Evolutionary conservation across 2,113 vertebrate species (phyloP).

Genomic region (Zosterops hypoxanthus): DNA sequence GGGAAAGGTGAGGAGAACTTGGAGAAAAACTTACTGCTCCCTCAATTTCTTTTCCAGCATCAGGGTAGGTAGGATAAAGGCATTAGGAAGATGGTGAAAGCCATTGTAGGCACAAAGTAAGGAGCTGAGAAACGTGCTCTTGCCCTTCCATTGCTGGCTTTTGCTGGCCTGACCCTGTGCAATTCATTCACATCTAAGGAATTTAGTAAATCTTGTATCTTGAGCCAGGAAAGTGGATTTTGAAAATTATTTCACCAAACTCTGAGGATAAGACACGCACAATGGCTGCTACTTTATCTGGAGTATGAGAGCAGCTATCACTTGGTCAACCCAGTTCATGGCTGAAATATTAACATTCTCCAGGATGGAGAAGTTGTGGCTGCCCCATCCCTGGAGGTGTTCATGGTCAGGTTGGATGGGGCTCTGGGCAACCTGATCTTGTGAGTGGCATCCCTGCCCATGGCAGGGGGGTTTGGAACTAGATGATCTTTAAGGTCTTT

Average conservation of each 20-base stretch:
- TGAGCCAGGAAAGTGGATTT: background rate
- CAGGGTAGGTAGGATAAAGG: background rate
- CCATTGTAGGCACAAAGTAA: background rate
- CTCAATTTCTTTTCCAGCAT: background rate
- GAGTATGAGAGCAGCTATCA: background rate
- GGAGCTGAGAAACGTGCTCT: background rate
- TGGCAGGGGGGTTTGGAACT: background rate
- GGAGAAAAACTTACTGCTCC: background rate
- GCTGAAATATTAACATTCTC: background rate
- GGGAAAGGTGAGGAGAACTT: background rate
- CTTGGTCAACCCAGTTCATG: background rate
- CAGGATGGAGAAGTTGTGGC: background rate
- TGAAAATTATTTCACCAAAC: background rate
- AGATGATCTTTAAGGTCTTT: background rate
- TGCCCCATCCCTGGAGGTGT: background rate
- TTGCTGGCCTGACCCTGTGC: background rate
- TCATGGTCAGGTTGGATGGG: background rate
- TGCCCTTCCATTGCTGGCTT: background rate
- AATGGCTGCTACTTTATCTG: background rate
- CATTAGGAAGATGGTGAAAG: background rate
- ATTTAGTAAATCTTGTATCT: background rate
- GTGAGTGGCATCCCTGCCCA: background rate
- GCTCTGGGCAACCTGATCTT: fast-evolving
- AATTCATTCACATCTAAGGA: background rate
- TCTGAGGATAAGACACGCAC: background rate